Evolutionary conservation across 1,140 invertebrate species (phyloP), one percentile per base, ranked within the genome.

Genomic region (Caenorhabditis tropicalis): DNA sequence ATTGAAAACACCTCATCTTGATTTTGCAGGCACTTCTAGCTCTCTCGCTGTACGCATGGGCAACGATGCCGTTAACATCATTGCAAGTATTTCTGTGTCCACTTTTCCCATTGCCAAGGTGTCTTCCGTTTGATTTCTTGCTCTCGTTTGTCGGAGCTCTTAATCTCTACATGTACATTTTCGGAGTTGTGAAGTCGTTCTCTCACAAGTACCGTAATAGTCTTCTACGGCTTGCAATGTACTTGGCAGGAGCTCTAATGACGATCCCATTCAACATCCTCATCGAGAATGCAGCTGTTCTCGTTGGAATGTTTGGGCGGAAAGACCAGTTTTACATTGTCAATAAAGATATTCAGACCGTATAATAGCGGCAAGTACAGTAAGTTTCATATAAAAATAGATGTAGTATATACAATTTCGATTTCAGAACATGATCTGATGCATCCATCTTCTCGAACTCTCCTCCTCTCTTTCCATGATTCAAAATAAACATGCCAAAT

Each of bases 41-140:
- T 24, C 94, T 97, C 85, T 96, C 96, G 16, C 95, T 97, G 90
- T 97, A 98, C 88, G 96, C 96, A 0, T 98, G 97, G 96, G 94
- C 96, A 0, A 97, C 96, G 0, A 93, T 99, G 93, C 97, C 97
- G 16, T 79, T 91, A 10, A 90, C 89, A 15, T 88, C 89, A 27
- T 74, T 90, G 15, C 89, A 91, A 81, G 86, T 90, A 21, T 88
- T 91, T 65, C 70, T 90, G 2, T 89, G 87, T 65, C 88, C 90
- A 48, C 74, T 91, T 15, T 87, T 90, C 53, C 89, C 90, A 31
- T 58, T 90, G 46, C 89, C 89, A 2, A 82, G 85, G 65, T 90
- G 70, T 65, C 83, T 89, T 24, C 39, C 88, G 15, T 82, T 91
- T 27, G 90, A 91, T 39, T 82, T 89, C 80, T 56, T 89, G 21